A percentile compares a stretch with the other conserved stretches of the same genome.
These are phyloP conservation scores for Sphaeridia pumilis DNA, from an alignment of 2,888 invertebrate species.

Conservation along the genomic window DNA sequence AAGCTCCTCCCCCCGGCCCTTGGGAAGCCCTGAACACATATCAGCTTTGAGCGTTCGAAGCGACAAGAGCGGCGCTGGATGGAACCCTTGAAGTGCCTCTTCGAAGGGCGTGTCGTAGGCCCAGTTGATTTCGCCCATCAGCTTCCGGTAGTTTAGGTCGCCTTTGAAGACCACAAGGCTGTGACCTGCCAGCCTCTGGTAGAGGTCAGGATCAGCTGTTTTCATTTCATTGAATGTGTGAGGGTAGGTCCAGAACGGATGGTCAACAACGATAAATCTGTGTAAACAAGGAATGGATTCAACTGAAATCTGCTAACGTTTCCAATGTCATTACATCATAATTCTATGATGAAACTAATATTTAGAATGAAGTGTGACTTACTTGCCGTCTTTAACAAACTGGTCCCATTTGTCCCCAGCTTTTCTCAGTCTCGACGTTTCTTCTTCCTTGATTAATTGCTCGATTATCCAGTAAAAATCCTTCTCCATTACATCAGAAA, in stretches of 20 bases:
- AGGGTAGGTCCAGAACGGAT: slow-evolving; percentile 79
- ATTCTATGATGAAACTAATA: too few species aligned
- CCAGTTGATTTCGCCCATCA: slow-evolving; percentile 79
- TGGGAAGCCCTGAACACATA: slow-evolving; percentile 61
- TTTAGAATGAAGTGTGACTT: too few species aligned
- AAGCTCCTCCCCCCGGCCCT: slow-evolving; percentile 49
- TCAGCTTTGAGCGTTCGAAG: slow-evolving; percentile 85
- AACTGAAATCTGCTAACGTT: too few species aligned
- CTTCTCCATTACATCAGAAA: slow-evolving; percentile 68
- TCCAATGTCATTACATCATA: background rate
- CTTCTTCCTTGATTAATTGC: too few species aligned
- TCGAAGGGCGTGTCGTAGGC: slow-evolving; percentile 54
- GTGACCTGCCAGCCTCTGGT: slow-evolving; percentile 55
- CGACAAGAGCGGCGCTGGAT: slow-evolving; percentile 66
- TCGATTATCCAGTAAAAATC: slow-evolving; percentile 66
- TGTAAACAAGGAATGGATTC: too few species aligned
- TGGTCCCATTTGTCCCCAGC: too few species aligned
- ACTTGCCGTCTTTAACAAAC: too few species aligned
- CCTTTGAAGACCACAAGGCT: slow-evolving; percentile 74
- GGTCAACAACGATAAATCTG: slow-evolving; percentile 41
- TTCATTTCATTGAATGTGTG: slow-evolving; percentile 68
- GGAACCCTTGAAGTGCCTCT: slow-evolving; percentile 59
- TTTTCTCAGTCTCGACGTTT: too few species aligned
- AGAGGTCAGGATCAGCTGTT: slow-evolving; percentile 53
- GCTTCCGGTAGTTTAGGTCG: slow-evolving; percentile 90